Evolutionary conservation across 2,888 invertebrate species (phyloP).

Genomic region (Hedya salicella): DNA sequence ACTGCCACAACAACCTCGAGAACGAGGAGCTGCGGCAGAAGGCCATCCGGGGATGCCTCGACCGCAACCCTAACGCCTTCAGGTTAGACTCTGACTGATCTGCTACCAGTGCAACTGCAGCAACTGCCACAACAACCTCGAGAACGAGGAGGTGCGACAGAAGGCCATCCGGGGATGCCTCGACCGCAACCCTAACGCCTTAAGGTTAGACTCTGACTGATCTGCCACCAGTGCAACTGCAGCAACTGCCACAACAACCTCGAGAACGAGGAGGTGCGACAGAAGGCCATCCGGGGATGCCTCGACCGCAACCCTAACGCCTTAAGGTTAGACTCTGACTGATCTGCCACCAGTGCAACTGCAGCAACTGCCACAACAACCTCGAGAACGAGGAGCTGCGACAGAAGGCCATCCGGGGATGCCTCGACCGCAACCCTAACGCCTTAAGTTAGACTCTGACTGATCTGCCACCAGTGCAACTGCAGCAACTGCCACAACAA

Average conservation of each 20-base stretch:
- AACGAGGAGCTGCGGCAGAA: slow-evolving; percentile 97
- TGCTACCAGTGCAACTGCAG: slow-evolving; percentile 99
- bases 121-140: slow-evolving; percentile 98
- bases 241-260: slow-evolving; percentile 98
- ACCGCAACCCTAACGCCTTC: slow-evolving; percentile 98
- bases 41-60: slow-evolving; percentile 97
- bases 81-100: slow-evolving; percentile 91
- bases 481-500: slow-evolving; percentile 99
- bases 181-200: slow-evolving; percentile 98
- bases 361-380: slow-evolving; percentile 98
- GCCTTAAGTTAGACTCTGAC: slow-evolving; percentile 92
- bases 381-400: slow-evolving; percentile 97
- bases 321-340: slow-evolving; percentile 91
- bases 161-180: slow-evolving; percentile 97
- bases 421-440: slow-evolving; percentile 98
- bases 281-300: slow-evolving; percentile 96
- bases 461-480: slow-evolving; percentile 99
- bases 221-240: slow-evolving; percentile 99
- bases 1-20: slow-evolving; percentile 98
- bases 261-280: slow-evolving; percentile 96
- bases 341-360: slow-evolving; percentile 99
- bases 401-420: slow-evolving; percentile 96
- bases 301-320: slow-evolving; percentile 98
- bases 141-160: slow-evolving; percentile 97
- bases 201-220: slow-evolving; percentile 91